Percentiles rank a stretch among this genome's conserved stretches.
phyloP scores from a whole-genome alignment of 2,888 invertebrate genomes.

The Limulus polyphemus region DNA sequence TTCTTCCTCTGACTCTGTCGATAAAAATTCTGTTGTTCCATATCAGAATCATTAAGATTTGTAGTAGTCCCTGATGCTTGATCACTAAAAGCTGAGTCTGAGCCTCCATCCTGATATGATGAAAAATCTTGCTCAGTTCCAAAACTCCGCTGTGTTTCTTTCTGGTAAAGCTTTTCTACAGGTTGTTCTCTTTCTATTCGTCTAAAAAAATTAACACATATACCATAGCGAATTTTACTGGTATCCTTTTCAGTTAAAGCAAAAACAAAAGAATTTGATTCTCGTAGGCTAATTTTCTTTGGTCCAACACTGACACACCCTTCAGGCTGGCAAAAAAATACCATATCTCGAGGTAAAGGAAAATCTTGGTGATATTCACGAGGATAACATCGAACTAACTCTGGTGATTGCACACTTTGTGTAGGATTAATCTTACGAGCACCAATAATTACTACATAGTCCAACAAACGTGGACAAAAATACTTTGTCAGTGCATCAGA shows the following conservation, averaged over 20 bases:
- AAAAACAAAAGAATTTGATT: slow-evolving; percentile 94
- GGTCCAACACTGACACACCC: slow-evolving; percentile 82
- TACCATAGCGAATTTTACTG: slow-evolving; percentile 63
- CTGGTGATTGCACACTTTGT: slow-evolving; percentile 60
- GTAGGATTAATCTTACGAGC: slow-evolving; percentile 50
- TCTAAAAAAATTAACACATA: slow-evolving; percentile 96
- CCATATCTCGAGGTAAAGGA: slow-evolving; percentile 92
- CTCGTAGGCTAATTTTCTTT: slow-evolving; percentile 64
- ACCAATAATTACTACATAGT: slow-evolving; percentile 95
- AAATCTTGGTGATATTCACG: slow-evolving; percentile 89
- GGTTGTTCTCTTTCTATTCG: slow-evolving; percentile 46
- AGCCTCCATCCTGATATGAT: background rate
- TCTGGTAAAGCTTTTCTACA: no score
- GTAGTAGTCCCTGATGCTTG: no score
- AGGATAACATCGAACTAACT: slow-evolving; percentile 87
- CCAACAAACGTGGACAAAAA: slow-evolving; percentile 51
- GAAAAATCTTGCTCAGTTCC: background rate
- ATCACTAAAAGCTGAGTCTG: background rate
- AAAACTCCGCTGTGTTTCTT: slow-evolving; percentile 46
- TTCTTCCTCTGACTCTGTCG: slow-evolving; percentile 34
- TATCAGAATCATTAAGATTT: background rate
- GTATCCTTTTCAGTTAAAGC: slow-evolving; percentile 98
- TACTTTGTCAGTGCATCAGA: slow-evolving; percentile 32
- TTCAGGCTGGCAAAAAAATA: slow-evolving; percentile 99
- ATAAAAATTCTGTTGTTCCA: background rate